These are phyloP conservation scores for Diorhabda sublineata DNA, from an alignment of 1,140 invertebrate genomes.

Conservation along the genomic window DNA sequence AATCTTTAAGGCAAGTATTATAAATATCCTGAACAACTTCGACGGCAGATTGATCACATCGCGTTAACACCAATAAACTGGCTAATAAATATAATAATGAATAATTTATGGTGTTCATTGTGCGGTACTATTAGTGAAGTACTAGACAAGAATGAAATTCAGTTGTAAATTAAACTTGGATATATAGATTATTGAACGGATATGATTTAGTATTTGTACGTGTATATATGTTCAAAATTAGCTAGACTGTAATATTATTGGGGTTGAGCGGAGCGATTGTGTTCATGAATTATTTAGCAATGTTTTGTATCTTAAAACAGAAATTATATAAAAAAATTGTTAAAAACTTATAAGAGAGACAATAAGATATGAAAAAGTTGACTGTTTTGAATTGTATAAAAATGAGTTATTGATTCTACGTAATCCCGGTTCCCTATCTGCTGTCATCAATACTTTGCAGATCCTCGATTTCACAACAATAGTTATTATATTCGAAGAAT, in stretches of 20 bases:
- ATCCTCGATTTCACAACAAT: too few species aligned
- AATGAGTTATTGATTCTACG: too few species aligned
- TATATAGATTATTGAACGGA: slow-evolving; percentile 16
- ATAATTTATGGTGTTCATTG: slow-evolving; percentile 12
- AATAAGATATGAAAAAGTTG: too few species aligned
- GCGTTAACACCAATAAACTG: slow-evolving; percentile 6
- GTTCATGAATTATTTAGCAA: too few species aligned
- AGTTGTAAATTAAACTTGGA: not conserved
- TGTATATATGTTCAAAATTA: slow-evolving; percentile 1
- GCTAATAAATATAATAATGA: not conserved
- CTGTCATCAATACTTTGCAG: too few species aligned
- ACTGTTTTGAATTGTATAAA: too few species aligned
- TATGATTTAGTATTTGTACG: slow-evolving; percentile 8
- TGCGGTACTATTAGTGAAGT: slow-evolving; percentile 8
- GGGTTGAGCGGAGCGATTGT: not conserved
- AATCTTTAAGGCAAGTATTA: slow-evolving; percentile 58
- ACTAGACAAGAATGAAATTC: slow-evolving; percentile 14
- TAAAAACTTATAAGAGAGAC: too few species aligned
- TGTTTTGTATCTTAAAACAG: too few species aligned
- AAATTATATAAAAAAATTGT: too few species aligned
- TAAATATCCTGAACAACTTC: slow-evolving; percentile 60
- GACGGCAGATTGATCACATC: slow-evolving; percentile 49
- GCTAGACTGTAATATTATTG: not conserved
- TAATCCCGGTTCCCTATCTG: too few species aligned
- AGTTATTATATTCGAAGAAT: too few species aligned